Percentiles rank a stretch among this genome's conserved stretches.
Evolutionary conservation across 2,888 invertebrate species (phyloP).

Genomic region (Hirtodrosophila cameraria): DNA sequence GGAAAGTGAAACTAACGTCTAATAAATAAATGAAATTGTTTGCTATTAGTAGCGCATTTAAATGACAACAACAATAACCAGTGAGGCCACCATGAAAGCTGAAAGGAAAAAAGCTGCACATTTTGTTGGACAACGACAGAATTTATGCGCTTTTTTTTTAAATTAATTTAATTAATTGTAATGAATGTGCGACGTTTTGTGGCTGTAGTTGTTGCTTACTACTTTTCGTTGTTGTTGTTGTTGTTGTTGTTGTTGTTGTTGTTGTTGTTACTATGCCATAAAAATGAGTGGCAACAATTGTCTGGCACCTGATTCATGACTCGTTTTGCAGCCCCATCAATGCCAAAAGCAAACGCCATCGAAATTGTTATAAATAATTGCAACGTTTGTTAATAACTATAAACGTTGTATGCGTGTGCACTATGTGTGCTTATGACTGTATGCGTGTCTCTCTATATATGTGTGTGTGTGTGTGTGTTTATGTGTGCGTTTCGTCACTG

Average conservation of each 20-base stretch:
- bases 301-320: conserved; percentile 58
- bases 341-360: conserved; percentile 59
- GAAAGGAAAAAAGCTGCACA: conserved; percentile 37
- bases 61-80: conserved; percentile 47
- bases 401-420: conserved; percentile 41
- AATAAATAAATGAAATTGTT: conserved; percentile 77
- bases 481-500: conserved; percentile 49
- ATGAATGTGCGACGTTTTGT: conserved; percentile 52
- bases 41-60: conserved; percentile 74
- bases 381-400: conserved; percentile 72
- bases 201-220: neutral
- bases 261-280: conserved; percentile 42
- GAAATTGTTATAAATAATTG: conserved; percentile 75
- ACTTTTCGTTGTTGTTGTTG: conserved; percentile 4
- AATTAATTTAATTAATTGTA: conserved; percentile 72
- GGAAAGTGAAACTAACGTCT: conserved; percentile 71
- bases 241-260: conserved; percentile 6
- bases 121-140: conserved; percentile 52
- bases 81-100: conserved; percentile 42
- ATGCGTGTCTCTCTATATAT: neutral
- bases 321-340: conserved; percentile 59
- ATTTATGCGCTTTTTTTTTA: conserved; percentile 66
- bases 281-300: conserved; percentile 52
- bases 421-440: conserved; percentile 5
- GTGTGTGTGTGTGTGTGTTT: conserved; percentile 12